Percentiles rank a stretch among this genome's conserved stretches.
Conservation (phyloP, 2,113 vertebrate species). For the Odontophorus gujanensis region DNA sequence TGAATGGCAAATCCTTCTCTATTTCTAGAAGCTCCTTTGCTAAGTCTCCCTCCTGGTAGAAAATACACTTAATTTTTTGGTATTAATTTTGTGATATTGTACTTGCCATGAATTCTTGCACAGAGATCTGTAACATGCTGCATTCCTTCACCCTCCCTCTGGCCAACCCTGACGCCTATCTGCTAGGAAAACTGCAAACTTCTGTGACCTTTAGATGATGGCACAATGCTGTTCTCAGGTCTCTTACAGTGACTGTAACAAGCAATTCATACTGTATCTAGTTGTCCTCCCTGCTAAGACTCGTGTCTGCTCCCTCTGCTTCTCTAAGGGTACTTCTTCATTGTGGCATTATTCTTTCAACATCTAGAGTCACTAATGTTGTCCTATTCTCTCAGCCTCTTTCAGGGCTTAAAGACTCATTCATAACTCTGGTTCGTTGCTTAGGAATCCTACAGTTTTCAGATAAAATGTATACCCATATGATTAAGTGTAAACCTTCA, state of each 20-base stretch:
- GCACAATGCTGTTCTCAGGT: not conserved
- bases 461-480: rapidly evolving
- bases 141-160: not conserved
- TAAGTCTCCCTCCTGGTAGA: not conserved
- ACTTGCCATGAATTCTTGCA: not conserved
- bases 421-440: not conserved
- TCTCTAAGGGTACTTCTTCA: not conserved
- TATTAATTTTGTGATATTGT: not conserved
- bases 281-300: not conserved
- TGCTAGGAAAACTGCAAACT: not conserved
- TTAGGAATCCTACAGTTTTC: not conserved
- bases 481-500: not conserved
- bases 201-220: not conserved
- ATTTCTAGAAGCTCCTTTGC: not conserved
- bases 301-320: not conserved
- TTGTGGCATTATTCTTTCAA: not conserved
- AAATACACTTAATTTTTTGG: not conserved
- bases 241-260: not conserved
- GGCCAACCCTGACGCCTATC: not conserved
- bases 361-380: not conserved
- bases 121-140: not conserved
- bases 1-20: not conserved
- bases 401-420: not conserved
- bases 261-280: rapidly evolving
- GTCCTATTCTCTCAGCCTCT: not conserved